These are phyloP conservation scores for Prochilodus magdalenae DNA, from an alignment of 2,113 vertebrate genomes.

Conservation along the genomic window DNA sequence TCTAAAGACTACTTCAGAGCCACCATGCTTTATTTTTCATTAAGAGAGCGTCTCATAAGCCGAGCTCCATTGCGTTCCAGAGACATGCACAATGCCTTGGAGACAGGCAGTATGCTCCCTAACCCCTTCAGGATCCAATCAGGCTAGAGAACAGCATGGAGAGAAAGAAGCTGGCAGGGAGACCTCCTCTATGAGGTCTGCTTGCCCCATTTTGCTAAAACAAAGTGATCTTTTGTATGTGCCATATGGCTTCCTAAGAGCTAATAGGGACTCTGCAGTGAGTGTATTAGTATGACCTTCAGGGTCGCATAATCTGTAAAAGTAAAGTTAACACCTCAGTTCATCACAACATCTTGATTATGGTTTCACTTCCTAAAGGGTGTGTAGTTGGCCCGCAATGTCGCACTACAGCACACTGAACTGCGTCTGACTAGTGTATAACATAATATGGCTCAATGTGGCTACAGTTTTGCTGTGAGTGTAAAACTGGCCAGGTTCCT, in stretches of 20 bases:
- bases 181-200: not conserved
- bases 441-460: not conserved
- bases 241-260: not conserved
- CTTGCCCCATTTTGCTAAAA: not conserved
- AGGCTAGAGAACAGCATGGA: not conserved
- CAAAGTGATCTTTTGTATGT: slow-evolving; percentile 1
- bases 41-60: slow-evolving; percentile 53
- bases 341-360: not conserved
- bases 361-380: not conserved
- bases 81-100: slow-evolving; percentile 2
- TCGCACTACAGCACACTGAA: not conserved
- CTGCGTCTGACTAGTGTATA: not conserved
- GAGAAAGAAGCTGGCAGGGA: not conserved
- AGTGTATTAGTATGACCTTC: not conserved
- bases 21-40: slow-evolving; percentile 70
- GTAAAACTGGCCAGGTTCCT: too few species aligned
- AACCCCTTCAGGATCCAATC: slow-evolving; percentile 16
- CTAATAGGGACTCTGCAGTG: not conserved
- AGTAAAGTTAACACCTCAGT: too few species aligned
- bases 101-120: not conserved
- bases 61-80: slow-evolving; percentile 15
- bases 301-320: too few species aligned
- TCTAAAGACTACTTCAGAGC: slow-evolving; percentile 64
- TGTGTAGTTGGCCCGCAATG: not conserved
- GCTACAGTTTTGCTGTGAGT: too few species aligned